A percentile compares a stretch with the other conserved stretches of the same genome.
Conservation (phyloP, 2,888 invertebrate species). For the Gryllus longicercus region DNA sequence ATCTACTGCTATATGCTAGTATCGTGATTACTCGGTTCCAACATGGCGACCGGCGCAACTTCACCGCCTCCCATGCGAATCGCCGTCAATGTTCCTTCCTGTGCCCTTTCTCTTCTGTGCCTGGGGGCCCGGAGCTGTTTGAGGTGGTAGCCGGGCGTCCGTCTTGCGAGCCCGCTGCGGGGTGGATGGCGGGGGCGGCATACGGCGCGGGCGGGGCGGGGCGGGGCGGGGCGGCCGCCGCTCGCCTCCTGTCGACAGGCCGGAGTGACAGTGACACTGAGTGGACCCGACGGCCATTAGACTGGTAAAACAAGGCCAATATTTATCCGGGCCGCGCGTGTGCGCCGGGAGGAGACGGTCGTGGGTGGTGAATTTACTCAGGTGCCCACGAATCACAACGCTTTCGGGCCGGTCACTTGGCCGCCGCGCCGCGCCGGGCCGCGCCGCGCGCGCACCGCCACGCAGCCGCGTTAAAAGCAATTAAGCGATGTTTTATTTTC, state of each 20-base stretch:
- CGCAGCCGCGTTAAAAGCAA: not conserved
- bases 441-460: not conserved
- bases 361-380: not conserved
- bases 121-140: too few relatives aligned
- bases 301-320: constrained; percentile 17
- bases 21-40: too few relatives aligned
- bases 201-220: not conserved
- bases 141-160: too few relatives aligned
- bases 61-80: too few relatives aligned
- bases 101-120: too few relatives aligned
- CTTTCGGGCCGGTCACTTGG: not conserved
- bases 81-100: too few relatives aligned
- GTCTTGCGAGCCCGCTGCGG: too few relatives aligned
- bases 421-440: not conserved
- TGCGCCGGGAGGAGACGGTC: not conserved
- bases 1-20: too few relatives aligned
- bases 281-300: constrained; percentile 3
- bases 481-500: not conserved
- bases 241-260: not conserved
- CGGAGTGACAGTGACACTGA: not conserved
- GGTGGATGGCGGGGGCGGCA: too few relatives aligned
- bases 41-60: too few relatives aligned
- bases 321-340: not conserved
- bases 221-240: not conserved
- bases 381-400: not conserved